Evolutionary conservation across 2,888 invertebrate species (phyloP), one percentile per base, ranked within the genome.

Genomic region (Tiphia femorata): DNA sequence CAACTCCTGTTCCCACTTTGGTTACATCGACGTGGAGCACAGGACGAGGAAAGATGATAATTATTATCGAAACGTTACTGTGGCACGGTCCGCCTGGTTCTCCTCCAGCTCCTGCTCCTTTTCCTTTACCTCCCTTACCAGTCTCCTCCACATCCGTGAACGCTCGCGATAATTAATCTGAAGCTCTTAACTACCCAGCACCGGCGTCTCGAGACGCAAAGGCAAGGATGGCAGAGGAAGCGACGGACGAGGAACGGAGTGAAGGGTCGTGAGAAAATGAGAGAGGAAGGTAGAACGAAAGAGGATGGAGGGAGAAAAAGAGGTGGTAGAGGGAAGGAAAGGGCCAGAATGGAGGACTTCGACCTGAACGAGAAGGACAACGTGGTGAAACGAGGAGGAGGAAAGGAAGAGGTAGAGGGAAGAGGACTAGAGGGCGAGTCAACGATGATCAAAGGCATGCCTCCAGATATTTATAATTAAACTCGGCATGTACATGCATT

Each of bases 141-240:
- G 14, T 33, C 33, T 12, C 6, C 12, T 33, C 12, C 33, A 14
- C 12, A 2, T n/a, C 12, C 12, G 12, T 14, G n/a, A 7, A 7
- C 33, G 1, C 33, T 23, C 12, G 16, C 20, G 35, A 49, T 49
- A 40, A 49, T 49, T 38, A 49, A 49, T 49, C 27, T 21, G 40
- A 23, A 14, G 30, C 30, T 21, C 30, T 49, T 49, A 49, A 49
- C 41, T 49, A 30, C 38, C n/a, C 12, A 8, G 42, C 17, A 25
- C 27, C 23, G 17, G 23, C 25, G 10, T 25, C 19, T 37, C 17
- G 17, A 37, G 19, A 10, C 37, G 16, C 37, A 17, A 17, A 37
- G 19, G 16, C n/a, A 37, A 16, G 37, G 17, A 16, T 16, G 37
- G 8, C 16, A 17, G 16, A 25, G 12, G 4, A 12, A 10, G 27